Conservation (phyloP, 2,797 vertebrate genomes). For the Lateolabrax maculatus region DNA sequence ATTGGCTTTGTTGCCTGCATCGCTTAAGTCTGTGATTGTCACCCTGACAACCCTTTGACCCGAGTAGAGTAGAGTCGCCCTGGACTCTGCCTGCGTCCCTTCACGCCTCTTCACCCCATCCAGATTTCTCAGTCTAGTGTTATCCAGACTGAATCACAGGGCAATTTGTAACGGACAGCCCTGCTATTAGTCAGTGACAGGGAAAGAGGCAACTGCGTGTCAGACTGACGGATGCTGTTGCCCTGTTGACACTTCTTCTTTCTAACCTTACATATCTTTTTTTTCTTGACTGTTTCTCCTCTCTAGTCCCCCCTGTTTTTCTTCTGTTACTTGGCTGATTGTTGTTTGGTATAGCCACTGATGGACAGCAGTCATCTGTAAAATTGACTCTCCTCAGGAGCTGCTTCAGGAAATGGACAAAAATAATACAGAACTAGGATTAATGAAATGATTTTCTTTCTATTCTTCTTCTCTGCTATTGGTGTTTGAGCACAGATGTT, state of each 20-base stretch:
- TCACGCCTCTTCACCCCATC: constrained; percentile 64
- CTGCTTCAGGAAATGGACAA: constrained; percentile 72
- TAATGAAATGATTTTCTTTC: constrained; percentile 78
- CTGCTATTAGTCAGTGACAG: constrained; percentile 84
- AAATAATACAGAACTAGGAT: constrained; percentile 74
- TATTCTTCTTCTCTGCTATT: constrained; percentile 41
- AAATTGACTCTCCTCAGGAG: constrained; percentile 83
- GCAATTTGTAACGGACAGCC: constrained; percentile 84
- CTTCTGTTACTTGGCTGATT: constrained; percentile 75
- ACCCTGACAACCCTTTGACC: constrained; percentile 74
- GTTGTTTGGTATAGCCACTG: constrained; percentile 74
- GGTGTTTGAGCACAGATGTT: constrained; percentile 63
- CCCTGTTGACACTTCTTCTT: constrained; percentile 73
- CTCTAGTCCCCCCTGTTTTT: constrained; percentile 48
- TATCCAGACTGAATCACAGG: constrained; percentile 77
- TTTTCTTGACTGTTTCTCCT: constrained; percentile 19
- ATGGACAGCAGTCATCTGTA: constrained; percentile 87
- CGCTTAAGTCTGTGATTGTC: constrained; percentile 74
- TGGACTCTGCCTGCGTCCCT: constrained; percentile 45
- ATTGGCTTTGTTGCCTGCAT: constrained; percentile 66
- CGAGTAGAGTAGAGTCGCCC: constrained; percentile 53
- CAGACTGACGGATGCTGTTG: constrained; percentile 80
- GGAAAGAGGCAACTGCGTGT: constrained; percentile 69
- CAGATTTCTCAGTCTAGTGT: constrained; percentile 71
- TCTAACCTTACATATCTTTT: constrained; percentile 51